Evolutionary conservation across 2,888 invertebrate genomes (phyloP).

Genomic region (Subacronicta megacephala): DNA sequence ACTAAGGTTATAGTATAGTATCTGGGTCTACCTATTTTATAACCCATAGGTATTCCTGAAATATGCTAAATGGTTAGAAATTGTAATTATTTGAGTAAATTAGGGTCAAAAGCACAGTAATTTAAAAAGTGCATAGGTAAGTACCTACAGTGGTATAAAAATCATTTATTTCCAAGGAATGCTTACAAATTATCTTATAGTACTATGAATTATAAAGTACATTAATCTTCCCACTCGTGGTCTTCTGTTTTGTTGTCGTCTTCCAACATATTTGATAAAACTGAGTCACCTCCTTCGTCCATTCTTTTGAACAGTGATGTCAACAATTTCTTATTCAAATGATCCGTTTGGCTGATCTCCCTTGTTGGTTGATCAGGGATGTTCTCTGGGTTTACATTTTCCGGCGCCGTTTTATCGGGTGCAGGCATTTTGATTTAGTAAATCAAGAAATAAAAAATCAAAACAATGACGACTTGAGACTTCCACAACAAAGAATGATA

Average conservation of each 20-base stretch:
- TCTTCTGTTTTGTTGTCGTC: constrained; percentile 75
- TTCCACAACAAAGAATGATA: constrained; percentile 8
- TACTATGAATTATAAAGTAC: constrained; percentile 27
- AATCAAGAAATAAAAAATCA: constrained; percentile 11
- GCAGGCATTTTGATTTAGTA: constrained; percentile 72
- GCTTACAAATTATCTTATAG: constrained; percentile 41
- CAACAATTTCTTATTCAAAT: constrained; percentile 91
- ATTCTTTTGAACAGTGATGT: constrained; percentile 90
- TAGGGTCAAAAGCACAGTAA: no score
- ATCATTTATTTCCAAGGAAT: constrained; percentile 45
- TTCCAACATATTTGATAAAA: constrained; percentile 73
- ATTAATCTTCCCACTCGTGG: constrained; percentile 79
- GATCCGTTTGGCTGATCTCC: constrained; percentile 91
- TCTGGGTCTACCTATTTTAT: no score
- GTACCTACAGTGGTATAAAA: background rate
- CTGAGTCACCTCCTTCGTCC: constrained; percentile 82
- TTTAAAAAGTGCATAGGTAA: no score
- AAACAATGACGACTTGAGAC: constrained; percentile 25
- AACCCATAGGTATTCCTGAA: no score
- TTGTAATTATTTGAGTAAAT: no score
- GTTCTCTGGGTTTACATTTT: constrained; percentile 64
- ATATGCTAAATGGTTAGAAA: no score
- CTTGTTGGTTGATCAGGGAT: constrained; percentile 73
- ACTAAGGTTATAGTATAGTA: no score
- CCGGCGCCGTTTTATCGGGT: constrained; percentile 69